Evolutionary conservation across 2,797 vertebrate genomes (phyloP).

Genomic region (Prunella strophiata): DNA sequence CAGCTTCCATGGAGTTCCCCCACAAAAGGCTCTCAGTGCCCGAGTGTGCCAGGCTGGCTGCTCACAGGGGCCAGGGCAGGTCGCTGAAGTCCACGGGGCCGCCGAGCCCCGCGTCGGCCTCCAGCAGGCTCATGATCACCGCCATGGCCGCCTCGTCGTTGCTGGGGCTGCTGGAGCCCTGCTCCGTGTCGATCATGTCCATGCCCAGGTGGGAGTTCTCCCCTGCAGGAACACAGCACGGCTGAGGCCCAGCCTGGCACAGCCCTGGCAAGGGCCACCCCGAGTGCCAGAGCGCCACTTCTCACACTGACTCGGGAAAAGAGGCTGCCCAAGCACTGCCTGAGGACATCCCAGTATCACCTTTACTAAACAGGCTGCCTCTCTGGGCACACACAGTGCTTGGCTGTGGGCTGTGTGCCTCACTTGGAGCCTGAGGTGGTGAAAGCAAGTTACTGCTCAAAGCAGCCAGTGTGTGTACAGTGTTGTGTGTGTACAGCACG

Average conservation of each 20-base stretch:
- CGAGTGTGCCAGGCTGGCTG: not conserved
- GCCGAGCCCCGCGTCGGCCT: slow-evolving; percentile 96
- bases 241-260: no score
- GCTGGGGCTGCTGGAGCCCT: slow-evolving; percentile 96
- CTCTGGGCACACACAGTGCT: not conserved
- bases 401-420: not conserved
- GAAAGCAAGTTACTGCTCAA: not conserved
- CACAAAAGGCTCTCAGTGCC: slow-evolving; percentile 79
- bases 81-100: slow-evolving; percentile 99
- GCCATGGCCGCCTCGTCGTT: slow-evolving; percentile 99
- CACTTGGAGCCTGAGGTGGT: not conserved
- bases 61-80: slow-evolving; percentile 97
- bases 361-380: not conserved
- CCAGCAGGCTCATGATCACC: slow-evolving; percentile 98
- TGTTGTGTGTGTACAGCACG: no score
- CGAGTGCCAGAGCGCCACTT: no score
- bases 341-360: rapidly evolving
- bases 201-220: slow-evolving; percentile 94
- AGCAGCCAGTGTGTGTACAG: not conserved
- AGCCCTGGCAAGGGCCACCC: no score
- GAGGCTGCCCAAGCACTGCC: not conserved
- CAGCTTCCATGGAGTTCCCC: slow-evolving; percentile 76
- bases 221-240: slow-evolving; percentile 72
- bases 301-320: not conserved
- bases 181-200: slow-evolving; percentile 92